These are phyloP conservation scores for Drosophila insularis DNA, from an alignment of 1,140 invertebrate species.

Conservation along the genomic window DNA sequence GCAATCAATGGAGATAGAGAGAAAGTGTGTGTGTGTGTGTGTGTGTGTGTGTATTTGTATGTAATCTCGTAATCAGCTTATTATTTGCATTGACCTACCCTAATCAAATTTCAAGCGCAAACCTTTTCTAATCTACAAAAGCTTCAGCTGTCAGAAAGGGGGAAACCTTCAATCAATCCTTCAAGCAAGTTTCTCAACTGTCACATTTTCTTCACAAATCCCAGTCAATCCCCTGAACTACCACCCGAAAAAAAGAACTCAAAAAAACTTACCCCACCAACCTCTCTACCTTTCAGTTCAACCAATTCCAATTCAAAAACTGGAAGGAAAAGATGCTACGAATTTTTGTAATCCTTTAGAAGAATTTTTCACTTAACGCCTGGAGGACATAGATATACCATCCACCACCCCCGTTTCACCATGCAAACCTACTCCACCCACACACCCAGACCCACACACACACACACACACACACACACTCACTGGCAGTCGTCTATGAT, in stretches of 20 bases:
- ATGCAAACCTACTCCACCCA: not conserved
- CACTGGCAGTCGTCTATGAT: constrained; percentile 21
- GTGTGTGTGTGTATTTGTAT: not conserved
- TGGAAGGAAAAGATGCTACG: constrained; percentile 67
- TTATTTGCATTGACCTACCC: constrained; percentile 67
- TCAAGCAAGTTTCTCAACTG: constrained; percentile 49
- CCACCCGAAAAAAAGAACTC: constrained; percentile 22
- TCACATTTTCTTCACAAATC: constrained; percentile 58
- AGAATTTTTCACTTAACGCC: constrained; percentile 77
- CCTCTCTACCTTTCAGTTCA: too few relatives aligned
- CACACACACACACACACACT: too few relatives aligned
- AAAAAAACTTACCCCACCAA: constrained; percentile 28
- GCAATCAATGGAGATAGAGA: not conserved
- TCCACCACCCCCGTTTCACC: not conserved
- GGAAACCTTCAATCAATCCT: constrained; percentile 58
- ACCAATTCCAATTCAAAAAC: constrained; percentile 69
- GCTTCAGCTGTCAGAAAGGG: constrained; percentile 16
- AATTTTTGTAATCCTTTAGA: constrained; percentile 73
- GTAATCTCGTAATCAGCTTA: constrained; percentile 67
- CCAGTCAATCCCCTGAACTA: constrained; percentile 68
- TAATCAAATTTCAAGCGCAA: constrained; percentile 73
- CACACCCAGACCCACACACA: not conserved
- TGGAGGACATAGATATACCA: constrained; percentile 33
- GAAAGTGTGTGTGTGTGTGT: not conserved
- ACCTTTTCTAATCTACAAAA: constrained; percentile 59